Conservation (phyloP, 2,888 invertebrate species). For the Ophioninae sp. region DNA sequence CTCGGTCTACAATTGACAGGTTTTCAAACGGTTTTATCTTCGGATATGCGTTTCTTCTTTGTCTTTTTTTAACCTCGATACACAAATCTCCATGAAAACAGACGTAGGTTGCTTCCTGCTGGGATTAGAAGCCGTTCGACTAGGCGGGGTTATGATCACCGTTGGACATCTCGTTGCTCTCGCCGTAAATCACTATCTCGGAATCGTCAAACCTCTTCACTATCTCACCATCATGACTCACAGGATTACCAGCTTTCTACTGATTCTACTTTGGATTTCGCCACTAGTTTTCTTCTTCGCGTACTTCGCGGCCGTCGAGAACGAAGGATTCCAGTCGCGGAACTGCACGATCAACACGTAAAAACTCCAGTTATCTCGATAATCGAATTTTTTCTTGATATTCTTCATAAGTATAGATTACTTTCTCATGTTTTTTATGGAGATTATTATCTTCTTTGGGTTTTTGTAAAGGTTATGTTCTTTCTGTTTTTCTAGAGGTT, state of each 20-base stretch:
- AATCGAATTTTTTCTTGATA: not conserved
- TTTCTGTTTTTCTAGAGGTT: no score
- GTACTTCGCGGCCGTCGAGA: slow-evolving; percentile 82
- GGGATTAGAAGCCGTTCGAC: slow-evolving; percentile 81
- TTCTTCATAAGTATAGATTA: not conserved
- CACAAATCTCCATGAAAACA: slow-evolving; percentile 24
- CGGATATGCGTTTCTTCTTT: not conserved
- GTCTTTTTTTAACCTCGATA: not conserved
- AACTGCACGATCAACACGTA: slow-evolving; percentile 66
- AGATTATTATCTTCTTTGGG: no score
- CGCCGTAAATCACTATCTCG: slow-evolving; percentile 86
- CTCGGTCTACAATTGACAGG: slow-evolving; percentile 67
- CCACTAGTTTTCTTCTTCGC: slow-evolving; percentile 82
- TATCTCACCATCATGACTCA: slow-evolving; percentile 84
- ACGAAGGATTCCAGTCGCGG: slow-evolving; percentile 80
- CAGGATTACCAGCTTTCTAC: slow-evolving; percentile 81
- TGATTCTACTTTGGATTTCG: slow-evolving; percentile 83
- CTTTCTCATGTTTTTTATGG: not conserved
- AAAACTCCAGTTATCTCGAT: slow-evolving; percentile 1
- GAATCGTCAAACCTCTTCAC: slow-evolving; percentile 85
- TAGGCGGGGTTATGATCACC: slow-evolving; percentile 85
- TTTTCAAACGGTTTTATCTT: slow-evolving; percentile 18
- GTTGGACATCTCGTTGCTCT: slow-evolving; percentile 85
- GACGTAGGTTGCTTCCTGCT: slow-evolving; percentile 71
- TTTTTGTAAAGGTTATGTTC: no score